Base-by-base conservation (phyloP, 53 echinoderm and acorn worm species). In the Luidia sarsii region DNA sequence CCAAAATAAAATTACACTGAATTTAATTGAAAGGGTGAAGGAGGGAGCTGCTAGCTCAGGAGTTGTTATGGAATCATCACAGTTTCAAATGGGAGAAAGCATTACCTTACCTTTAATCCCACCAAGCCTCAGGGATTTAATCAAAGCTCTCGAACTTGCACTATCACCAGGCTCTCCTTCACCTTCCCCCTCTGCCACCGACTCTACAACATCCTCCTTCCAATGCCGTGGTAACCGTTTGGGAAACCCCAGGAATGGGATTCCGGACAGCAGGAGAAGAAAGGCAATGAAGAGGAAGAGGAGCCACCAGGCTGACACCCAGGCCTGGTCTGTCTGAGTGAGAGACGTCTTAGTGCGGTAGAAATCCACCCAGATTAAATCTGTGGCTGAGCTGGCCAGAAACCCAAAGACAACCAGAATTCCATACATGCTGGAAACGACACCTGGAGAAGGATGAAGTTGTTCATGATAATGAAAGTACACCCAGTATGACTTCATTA, bases 401-500 rank as follows among this genome's bases (percentile, higher is more conserved):
- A 89, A 85, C 11, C 85, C 89, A 46, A 63, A 37, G 64, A 89
- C 80, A 27, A 68, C 79, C 15, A 80, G 85, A 3, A 89, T 35
- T 24, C 85, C 89, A 36, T 77, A 85, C 89, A 89, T 89, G 32
- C 89, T 89, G 33, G 85, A 73, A 27, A 89, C 70, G 27, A 85
- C 70, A 6, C 89, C 89, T 89, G 89, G 6, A 64, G 57, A 41
- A 7, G 41, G n/a, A n/a, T n/a, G n/a, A n/a, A n/a, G n/a, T n/a
- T n/a, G n/a, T n/a, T n/a, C n/a, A n/a, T n/a, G n/a, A n/a, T n/a
- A n/a, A n/a, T n/a, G n/a, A n/a, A n/a, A n/a, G n/a, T n/a, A n/a
- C n/a, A n/a, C n/a, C n/a, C n/a, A n/a, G n/a, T n/a, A n/a, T n/a
- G n/a, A n/a, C n/a, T n/a, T n/a, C n/a, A n/a, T n/a, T n/a, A n/a